These are phyloP conservation scores for Plotosus lineatus DNA, from an alignment of 2,113 vertebrate genomes.

Conservation along the genomic window DNA sequence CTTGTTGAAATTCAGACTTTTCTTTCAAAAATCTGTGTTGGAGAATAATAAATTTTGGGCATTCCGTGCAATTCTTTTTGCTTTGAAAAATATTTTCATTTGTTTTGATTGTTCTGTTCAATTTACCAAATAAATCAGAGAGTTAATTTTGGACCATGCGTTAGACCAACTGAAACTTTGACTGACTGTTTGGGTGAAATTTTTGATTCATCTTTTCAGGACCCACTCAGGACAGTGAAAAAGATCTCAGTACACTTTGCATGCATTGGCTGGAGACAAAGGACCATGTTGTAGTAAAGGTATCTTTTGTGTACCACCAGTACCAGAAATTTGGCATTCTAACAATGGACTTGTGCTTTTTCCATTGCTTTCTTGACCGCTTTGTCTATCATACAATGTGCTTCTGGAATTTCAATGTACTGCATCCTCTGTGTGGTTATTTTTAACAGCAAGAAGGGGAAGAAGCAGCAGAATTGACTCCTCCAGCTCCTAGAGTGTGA, in stretches of 20 bases:
- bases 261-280: conserved; percentile 96
- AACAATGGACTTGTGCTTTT: background rate
- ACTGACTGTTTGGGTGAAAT: background rate
- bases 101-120: background rate
- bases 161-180: background rate
- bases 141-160: no score
- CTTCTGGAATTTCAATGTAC: background rate
- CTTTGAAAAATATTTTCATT: background rate
- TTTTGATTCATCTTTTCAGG: conserved; percentile 65
- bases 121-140: no score
- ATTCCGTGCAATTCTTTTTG: no score
- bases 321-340: background rate
- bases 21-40: background rate
- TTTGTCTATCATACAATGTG: background rate
- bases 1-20: no score
- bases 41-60: background rate
- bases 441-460: conserved; percentile 81
- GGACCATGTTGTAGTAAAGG: conserved; percentile 91
- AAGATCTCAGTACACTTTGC: conserved; percentile 88
- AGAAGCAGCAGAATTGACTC: conserved; percentile 82
- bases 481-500: conserved; percentile 88
- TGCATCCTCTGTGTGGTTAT: conserved; percentile 25
- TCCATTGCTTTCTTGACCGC: background rate
- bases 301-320: conserved; percentile 55
- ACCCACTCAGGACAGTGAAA: conserved; percentile 86